phyloP scores from a whole-genome alignment of 2,888 invertebrate species.

The Leptogaster cylindrica region DNA sequence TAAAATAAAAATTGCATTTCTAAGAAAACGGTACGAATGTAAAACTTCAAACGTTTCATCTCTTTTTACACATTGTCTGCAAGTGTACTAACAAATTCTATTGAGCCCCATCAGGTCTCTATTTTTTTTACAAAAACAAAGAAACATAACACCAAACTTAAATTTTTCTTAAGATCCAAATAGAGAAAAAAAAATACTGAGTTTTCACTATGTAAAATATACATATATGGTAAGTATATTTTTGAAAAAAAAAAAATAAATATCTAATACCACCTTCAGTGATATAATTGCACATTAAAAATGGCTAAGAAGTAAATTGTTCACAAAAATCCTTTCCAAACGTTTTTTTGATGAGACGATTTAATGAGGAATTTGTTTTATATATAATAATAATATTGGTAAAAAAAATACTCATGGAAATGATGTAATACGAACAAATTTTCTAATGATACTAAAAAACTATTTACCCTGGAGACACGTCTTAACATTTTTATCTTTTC shows the following conservation, averaged over 20 bases:
- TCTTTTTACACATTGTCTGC: slow-evolving; percentile 63
- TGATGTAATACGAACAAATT: slow-evolving; percentile 51
- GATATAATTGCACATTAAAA: slow-evolving; percentile 8
- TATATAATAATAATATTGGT: slow-evolving; percentile 37
- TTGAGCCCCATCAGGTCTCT: not conserved
- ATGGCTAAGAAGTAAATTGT: slow-evolving; percentile 32
- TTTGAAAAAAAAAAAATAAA: not conserved
- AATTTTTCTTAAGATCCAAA: slow-evolving; percentile 3
- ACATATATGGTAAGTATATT: too few species aligned
- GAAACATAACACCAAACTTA: slow-evolving; percentile 32
- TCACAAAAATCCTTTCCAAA: slow-evolving; percentile 2
- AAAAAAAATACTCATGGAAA: slow-evolving; percentile 50
- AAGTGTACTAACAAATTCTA: slow-evolving; percentile 62
- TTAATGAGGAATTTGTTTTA: slow-evolving; percentile 11
- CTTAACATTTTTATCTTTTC: not conserved
- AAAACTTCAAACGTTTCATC: too few species aligned
- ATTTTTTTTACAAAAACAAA: too few species aligned
- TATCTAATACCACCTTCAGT: slow-evolving; percentile 1
- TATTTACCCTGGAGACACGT: not conserved
- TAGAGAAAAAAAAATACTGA: too few species aligned
- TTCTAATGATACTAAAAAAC: slow-evolving; percentile 38
- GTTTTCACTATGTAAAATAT: too few species aligned
- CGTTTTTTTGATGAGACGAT: slow-evolving; percentile 13
- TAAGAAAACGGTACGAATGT: slow-evolving; percentile 22
- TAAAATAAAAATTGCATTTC: not conserved